phyloP scores from a whole-genome alignment of 1,140 invertebrate species.

The Lycorma delicatula region DNA sequence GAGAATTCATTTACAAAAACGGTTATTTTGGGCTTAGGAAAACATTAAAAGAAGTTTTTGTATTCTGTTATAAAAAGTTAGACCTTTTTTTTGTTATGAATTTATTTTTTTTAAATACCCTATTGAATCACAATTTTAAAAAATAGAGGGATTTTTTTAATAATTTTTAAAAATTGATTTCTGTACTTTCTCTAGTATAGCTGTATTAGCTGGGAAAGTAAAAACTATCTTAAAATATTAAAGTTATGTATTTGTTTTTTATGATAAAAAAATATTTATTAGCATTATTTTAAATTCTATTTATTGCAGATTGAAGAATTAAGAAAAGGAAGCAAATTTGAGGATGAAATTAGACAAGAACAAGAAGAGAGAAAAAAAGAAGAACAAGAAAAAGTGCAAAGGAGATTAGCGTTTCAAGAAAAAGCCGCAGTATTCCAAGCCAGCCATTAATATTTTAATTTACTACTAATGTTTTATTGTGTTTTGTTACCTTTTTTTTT shows the following conservation, averaged over 20 bases:
- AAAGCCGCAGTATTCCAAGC: constrained; percentile 65
- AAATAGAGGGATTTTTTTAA: not conserved
- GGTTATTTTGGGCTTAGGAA: too few species aligned
- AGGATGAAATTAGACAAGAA: constrained; percentile 76
- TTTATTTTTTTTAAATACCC: too few species aligned
- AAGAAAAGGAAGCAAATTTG: constrained; percentile 69
- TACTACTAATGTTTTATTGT: not conserved
- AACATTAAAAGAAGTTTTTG: too few species aligned
- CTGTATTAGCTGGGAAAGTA: not conserved
- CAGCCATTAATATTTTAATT: constrained; percentile 3
- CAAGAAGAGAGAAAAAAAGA: constrained; percentile 72
- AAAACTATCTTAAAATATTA: not conserved
- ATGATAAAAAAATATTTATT: not conserved
- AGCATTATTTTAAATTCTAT: constrained; percentile 7
- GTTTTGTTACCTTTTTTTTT: not conserved
- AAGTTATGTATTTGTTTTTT: not conserved
- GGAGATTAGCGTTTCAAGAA: constrained; percentile 69
- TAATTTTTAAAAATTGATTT: not conserved
- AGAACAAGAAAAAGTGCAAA: constrained; percentile 65
- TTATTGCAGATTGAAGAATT: constrained; percentile 66
- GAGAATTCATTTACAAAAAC: too few species aligned
- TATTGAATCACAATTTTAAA: not conserved
- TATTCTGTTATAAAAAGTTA: too few species aligned
- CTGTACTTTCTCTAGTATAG: not conserved
- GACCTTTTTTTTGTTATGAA: too few species aligned